Evolutionary conservation across 2,113 vertebrate genomes (phyloP), one percentile per base, ranked within the genome.

Genomic region (Climacteris rufus): DNA sequence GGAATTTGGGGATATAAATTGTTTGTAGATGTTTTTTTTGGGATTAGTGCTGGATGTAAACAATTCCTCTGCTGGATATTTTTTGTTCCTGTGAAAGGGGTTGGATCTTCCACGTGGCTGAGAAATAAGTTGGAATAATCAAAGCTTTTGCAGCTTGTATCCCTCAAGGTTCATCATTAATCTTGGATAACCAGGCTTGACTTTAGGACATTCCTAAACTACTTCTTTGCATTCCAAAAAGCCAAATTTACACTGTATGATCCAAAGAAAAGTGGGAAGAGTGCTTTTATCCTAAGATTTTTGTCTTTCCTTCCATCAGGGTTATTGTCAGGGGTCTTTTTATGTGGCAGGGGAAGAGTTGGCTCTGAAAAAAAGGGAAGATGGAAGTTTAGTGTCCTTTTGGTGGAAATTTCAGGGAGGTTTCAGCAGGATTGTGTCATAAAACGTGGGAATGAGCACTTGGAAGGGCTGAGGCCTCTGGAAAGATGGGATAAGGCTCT

Each of bases 391-490:
- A 10, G 7, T 15, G 15, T n/a, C 5, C 60, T 30, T 27, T 27
- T 64, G 9, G 30, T 45, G 64, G 50, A 33, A 49, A 76, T 42
- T 60, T 52, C 50, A 44, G 25, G 56, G 33, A 45, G 52, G 7
- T 83, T 83, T 74, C 22, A 40, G 40, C 14, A 13, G 23, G 39
- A 5, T 15, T 49, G 5, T 25, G 37, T 18, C 28, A 37, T 5
- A 22, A 76, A 69, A 23, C 0, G 0, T 9, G 4, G 40, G 50
- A n/a, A 19, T 5, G 59, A 64, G 23, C 6, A 2, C 17, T 19
- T 37, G 30, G 70, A 65, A 47, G 22, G 69, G 22, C 49, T 2
- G 7, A 44, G 47, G 53, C 13, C 49, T 69, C 35, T 3, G 0
- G 1, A 64, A 77, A 61, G 54, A 39, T 2, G 33, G 11, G 35